Evolutionary conservation across 2,888 invertebrate genomes (phyloP).

Genomic region (Hirtodrosophila cameraria): DNA sequence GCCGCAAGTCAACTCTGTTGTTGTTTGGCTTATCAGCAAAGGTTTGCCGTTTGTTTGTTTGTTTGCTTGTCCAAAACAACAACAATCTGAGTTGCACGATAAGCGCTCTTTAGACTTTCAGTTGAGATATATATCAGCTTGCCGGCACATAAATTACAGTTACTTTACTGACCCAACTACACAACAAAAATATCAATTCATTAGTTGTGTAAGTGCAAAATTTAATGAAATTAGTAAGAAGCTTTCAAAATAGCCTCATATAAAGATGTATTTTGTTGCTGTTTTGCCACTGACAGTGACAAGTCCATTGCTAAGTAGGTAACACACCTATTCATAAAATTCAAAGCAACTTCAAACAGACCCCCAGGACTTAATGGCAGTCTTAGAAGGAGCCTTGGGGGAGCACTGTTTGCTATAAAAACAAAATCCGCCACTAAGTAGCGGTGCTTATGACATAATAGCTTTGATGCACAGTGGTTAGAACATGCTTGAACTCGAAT

Average conservation of each 20-base stretch:
- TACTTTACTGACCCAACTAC: conserved; percentile 10
- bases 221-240: conserved; percentile 66
- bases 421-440: conserved; percentile 75
- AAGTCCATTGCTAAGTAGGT: conserved; percentile 48
- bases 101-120: conserved; percentile 43
- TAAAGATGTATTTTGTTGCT: conserved; percentile 10
- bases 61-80: conserved; percentile 24
- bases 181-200: conserved; percentile 4
- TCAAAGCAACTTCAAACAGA: conserved; percentile 73
- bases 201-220: conserved; percentile 47
- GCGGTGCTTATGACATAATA: conserved; percentile 74
- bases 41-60: conserved; percentile 23
- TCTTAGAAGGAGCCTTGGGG: conserved; percentile 1
- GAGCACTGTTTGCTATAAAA: conserved; percentile 53
- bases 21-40: conserved; percentile 60
- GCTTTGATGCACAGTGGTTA: conserved; percentile 58
- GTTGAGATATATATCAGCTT: conserved; percentile 58
- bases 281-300: conserved; percentile 20
- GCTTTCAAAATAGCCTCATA: conserved; percentile 10
- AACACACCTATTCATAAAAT: conserved; percentile 41
- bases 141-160: conserved; percentile 63
- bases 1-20: conserved; percentile 36
- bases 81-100: conserved; percentile 51
- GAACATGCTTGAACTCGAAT: neutral
- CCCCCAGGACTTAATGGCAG: conserved; percentile 21